Percentiles rank a stretch among this genome's conserved stretches.
Conservation (phyloP, 2,797 vertebrate genomes). For the Apogon talboti region DNA sequence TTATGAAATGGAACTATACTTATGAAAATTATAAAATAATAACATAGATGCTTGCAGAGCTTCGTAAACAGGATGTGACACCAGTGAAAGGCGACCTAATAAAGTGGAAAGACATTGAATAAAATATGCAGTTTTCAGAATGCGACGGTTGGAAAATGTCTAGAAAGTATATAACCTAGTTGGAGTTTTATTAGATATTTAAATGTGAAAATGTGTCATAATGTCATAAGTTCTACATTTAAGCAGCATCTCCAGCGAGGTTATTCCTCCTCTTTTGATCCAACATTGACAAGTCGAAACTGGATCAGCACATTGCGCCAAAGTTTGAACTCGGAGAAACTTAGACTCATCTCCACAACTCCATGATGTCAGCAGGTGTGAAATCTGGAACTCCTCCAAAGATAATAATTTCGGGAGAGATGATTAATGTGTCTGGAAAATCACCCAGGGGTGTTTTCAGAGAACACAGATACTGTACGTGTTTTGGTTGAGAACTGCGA, state of each 20-base stretch:
- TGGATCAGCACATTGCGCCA: conserved; percentile 5
- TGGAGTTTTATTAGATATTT: too few species aligned
- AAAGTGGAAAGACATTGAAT: too few species aligned
- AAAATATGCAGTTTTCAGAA: too few species aligned
- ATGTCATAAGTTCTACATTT: background rate
- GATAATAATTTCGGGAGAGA: conserved; percentile 31
- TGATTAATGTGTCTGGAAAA: conserved; percentile 55
- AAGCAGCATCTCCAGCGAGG: background rate
- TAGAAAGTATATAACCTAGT: too few species aligned
- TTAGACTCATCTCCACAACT: conserved; percentile 25
- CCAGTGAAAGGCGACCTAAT: too few species aligned
- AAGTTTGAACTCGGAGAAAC: conserved; percentile 27
- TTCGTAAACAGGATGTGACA: too few species aligned
- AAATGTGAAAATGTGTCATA: too few species aligned
- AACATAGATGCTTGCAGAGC: too few species aligned
- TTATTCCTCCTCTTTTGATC: background rate
- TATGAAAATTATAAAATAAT: too few species aligned
- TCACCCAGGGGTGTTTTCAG: conserved; percentile 34
- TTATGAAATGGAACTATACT: too few species aligned
- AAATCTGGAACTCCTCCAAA: conserved; percentile 53
- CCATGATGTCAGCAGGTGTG: conserved; percentile 57
- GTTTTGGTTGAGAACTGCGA: conserved; percentile 46
- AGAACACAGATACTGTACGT: conserved; percentile 27
- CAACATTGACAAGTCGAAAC: background rate
- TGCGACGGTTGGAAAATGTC: too few species aligned